Percentiles rank a stretch among this genome's conserved stretches.
phyloP scores from a whole-genome alignment of 2,797 vertebrate species.

The Anguilla marmorata region DNA sequence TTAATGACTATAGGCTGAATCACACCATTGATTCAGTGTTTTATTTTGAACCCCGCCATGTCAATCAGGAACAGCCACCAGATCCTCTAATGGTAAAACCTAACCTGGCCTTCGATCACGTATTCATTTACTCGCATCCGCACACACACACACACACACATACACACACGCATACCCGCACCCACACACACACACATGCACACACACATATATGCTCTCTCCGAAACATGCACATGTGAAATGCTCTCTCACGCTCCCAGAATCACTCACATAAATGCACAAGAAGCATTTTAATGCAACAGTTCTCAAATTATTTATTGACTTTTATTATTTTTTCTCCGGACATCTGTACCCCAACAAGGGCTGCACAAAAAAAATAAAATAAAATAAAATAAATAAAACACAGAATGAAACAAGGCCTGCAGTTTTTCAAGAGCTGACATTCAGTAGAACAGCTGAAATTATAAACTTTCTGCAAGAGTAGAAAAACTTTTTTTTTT shows the following conservation, averaged over 20 bases:
- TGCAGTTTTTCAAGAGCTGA: constrained; percentile 76
- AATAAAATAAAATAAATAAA: constrained; percentile 30
- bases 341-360: constrained; percentile 86
- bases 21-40: neutral
- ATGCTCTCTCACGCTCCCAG: neutral
- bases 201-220: neutral
- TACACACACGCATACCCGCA: neutral
- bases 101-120: neutral
- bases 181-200: neutral
- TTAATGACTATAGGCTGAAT: neutral
- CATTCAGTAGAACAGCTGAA: constrained; percentile 82
- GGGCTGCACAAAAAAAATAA: constrained; percentile 77
- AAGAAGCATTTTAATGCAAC: constrained; percentile 35
- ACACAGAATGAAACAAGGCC: constrained; percentile 78
- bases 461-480: constrained; percentile 89
- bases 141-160: neutral
- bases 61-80: neutral
- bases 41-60: neutral
- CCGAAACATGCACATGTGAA: neutral
- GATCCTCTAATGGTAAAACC: neutral
- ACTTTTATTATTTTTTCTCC: constrained; percentile 76
- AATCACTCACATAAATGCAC: neutral
- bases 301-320: constrained; percentile 78
- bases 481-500: constrained; percentile 83
- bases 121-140: neutral